These are phyloP conservation scores for Oscheius onirici DNA, from an alignment of 2,888 invertebrate genomes.

Conservation along the genomic window DNA sequence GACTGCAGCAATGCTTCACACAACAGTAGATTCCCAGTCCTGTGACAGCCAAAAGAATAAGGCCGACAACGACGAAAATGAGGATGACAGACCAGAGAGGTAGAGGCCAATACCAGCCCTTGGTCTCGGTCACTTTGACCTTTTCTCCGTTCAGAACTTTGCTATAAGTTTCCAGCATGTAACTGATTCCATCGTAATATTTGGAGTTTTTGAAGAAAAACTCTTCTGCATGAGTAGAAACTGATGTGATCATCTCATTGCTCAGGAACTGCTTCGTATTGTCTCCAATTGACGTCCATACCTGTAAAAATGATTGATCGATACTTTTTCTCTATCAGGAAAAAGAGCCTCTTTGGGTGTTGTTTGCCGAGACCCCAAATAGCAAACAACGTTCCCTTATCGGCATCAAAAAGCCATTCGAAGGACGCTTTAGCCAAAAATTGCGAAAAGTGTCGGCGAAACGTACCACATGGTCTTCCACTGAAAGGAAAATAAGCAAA, in stretches of 20 bases:
- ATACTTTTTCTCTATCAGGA: slow-evolving; percentile 18
- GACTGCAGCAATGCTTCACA: slow-evolving; percentile 23
- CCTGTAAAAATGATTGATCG: slow-evolving; percentile 12
- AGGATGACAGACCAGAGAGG: slow-evolving; percentile 27
- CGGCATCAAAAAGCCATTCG: slow-evolving; percentile 11
- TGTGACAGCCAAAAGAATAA: slow-evolving; percentile 8
- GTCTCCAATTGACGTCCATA: slow-evolving; percentile 24
- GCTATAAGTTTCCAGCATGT: slow-evolving; percentile 14
- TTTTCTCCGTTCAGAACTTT: slow-evolving; percentile 17
- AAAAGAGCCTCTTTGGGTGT: slow-evolving; percentile 3
- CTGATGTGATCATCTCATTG: slow-evolving; percentile 24
- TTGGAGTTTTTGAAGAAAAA: slow-evolving; percentile 8
- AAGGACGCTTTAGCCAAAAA: not conserved
- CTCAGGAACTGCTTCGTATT: slow-evolving; percentile 8
- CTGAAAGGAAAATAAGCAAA: slow-evolving; percentile 45
- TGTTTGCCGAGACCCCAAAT: slow-evolving; percentile 26
- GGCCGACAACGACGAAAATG: slow-evolving; percentile 15
- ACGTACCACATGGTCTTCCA: slow-evolving; percentile 44
- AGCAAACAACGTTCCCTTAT: slow-evolving; percentile 26
- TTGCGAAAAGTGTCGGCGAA: not conserved
- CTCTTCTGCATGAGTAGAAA: slow-evolving; percentile 25
- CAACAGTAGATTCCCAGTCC: slow-evolving; percentile 17
- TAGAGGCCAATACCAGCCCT: slow-evolving; percentile 30
- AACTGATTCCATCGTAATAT: slow-evolving; percentile 18
- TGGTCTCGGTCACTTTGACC: slow-evolving; percentile 14